Conservation (phyloP, 2,113 vertebrate genomes). For the Paratilapia polleni region DNA sequence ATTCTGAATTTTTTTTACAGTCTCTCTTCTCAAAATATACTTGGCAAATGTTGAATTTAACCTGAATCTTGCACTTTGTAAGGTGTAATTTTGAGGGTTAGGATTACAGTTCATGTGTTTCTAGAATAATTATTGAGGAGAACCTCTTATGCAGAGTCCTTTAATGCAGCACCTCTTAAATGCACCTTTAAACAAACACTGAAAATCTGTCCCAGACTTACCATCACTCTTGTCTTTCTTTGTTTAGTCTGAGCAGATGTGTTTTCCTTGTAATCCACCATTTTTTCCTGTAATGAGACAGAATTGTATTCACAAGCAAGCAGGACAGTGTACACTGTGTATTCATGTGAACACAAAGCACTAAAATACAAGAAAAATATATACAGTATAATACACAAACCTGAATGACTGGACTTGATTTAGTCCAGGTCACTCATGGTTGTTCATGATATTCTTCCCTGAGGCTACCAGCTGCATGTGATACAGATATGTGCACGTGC, state of each 20-base stretch:
- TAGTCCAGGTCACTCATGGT: background rate
- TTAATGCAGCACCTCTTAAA: slow-evolving; percentile 36
- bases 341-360: background rate
- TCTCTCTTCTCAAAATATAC: background rate
- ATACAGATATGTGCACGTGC: background rate
- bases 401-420: background rate
- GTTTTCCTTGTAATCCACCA: slow-evolving; percentile 32
- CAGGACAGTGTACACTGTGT: background rate
- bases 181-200: slow-evolving; percentile 21
- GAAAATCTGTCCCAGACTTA: slow-evolving; percentile 14
- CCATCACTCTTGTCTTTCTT: slow-evolving; percentile 1
- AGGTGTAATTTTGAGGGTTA: background rate
- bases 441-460: too few species aligned
- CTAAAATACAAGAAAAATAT: background rate
- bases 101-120: background rate
- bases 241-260: slow-evolving; percentile 56
- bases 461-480: background rate
- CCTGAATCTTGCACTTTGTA: background rate
- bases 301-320: background rate
- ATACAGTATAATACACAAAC: background rate
- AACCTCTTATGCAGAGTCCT: background rate
- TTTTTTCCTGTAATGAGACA: slow-evolving; percentile 28
- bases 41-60: background rate
- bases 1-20: too few species aligned
- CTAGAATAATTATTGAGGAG: background rate